Evolutionary conservation across 2,113 vertebrate genomes (phyloP), one percentile per base, ranked within the genome.

Genomic region (Mustelus asterias): DNA sequence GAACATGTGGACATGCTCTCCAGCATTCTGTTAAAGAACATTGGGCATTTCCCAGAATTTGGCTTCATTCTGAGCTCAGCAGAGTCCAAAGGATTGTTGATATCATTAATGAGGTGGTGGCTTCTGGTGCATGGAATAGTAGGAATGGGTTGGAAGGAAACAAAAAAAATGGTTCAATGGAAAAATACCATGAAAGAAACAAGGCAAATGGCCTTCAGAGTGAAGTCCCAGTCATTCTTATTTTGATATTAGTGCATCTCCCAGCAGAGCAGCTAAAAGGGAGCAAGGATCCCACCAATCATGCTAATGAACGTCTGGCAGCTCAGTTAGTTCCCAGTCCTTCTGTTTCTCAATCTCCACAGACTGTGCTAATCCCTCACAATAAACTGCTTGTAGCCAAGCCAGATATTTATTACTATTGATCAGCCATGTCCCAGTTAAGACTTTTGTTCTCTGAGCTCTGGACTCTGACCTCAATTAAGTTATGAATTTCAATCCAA

Each of bases 401-500:
- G 98, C 98, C 98, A 98, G 98, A 99, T 99, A 99, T 99, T 99
- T 99, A 99, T 99, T 98, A 98, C 98, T 99, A 99, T 99, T 99
- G 99, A 99, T 99, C 98, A 98, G 97, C 97, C 98, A 98, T 98
- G 98, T 98, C 98, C 98, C 97, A 98, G 98, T 96, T 97, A 98
- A 98, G 98, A 99, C 98, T 99, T 99, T 99, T 99, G 99, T 99
- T 99, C 98, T 98, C 98, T 97, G 97, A 98, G 98, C 98, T 98
- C 97, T 96, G 98, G 98, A 98, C 98, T 99, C 98, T 99, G 99
- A 99, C 99, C 99, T 99, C 99, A 99, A 99, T 99, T 99, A 99
- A 99, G 98, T 99, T 99, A 99, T 99, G 99, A 99, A 99, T 99
- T 99, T 99, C 98, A 99, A 99, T 99, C 98, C 98, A 98, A 99